phyloP scores from a whole-genome alignment of 2,888 invertebrate genomes.

The Glomeris marginata region DNA sequence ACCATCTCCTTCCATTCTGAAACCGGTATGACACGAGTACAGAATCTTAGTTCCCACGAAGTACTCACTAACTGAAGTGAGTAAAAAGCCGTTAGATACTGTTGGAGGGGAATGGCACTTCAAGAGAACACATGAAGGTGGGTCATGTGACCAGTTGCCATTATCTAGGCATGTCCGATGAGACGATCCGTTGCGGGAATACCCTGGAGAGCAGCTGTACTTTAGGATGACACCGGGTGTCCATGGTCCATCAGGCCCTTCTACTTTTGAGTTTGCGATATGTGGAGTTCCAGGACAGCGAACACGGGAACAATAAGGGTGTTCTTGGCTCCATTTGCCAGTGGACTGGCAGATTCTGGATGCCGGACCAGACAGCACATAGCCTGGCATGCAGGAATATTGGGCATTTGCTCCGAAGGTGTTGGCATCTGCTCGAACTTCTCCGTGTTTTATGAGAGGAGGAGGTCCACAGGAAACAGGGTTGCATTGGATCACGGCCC shows the following conservation, averaged over 20 bases:
- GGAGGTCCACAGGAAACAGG: conserved; percentile 8
- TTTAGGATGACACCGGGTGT: conserved; percentile 2
- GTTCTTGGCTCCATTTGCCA: conserved; percentile 7
- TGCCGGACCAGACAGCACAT: conserved; percentile 4
- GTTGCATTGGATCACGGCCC: not conserved
- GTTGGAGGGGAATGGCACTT: conserved; percentile 23
- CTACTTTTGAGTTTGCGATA: not conserved
- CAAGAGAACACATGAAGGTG: conserved; percentile 23
- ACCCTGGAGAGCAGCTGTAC: conserved; percentile 13
- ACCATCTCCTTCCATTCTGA: conserved; percentile 21
- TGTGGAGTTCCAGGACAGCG: not conserved
- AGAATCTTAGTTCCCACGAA: conserved; percentile 10
- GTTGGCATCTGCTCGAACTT: not conserved
- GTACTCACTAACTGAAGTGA: conserved; percentile 10
- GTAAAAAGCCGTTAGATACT: conserved; percentile 20
- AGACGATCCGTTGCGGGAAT: conserved; percentile 16
- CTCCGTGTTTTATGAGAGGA: conserved; percentile 5
- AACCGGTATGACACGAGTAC: conserved; percentile 24
- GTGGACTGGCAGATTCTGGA: conserved; percentile 3
- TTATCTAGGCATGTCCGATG: conserved; percentile 21
- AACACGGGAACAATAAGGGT: conserved; percentile 6
- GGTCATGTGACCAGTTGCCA: conserved; percentile 24
- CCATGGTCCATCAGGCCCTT: not conserved
- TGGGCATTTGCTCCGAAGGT: not conserved
- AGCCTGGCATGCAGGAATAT: conserved; percentile 12